Conservation (phyloP, 2,888 invertebrate genomes). For the Microctonus hyperodae region DNA sequence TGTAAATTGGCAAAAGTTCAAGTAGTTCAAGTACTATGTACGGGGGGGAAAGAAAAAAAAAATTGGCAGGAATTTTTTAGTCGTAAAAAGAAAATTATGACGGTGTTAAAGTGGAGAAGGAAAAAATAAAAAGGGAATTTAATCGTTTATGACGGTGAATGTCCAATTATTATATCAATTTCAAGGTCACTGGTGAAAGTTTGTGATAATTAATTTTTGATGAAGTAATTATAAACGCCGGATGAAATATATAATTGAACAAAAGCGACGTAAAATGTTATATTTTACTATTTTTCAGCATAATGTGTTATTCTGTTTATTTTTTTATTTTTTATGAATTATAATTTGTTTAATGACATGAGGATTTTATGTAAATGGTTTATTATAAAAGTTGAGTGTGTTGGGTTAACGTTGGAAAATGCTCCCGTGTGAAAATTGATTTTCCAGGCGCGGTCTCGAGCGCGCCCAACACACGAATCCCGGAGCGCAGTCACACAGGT, state of each 20-base stretch:
- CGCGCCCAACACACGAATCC: constrained; percentile 36
- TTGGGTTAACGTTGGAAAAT: constrained; percentile 35
- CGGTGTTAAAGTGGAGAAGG: background rate
- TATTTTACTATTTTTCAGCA: constrained; percentile 7
- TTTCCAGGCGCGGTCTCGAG: constrained; percentile 41
- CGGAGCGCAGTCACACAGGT: constrained; percentile 40
- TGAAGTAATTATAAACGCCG: background rate
- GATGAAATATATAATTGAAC: background rate
- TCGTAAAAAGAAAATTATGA: background rate
- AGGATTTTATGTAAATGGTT: background rate
- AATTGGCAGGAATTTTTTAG: background rate
- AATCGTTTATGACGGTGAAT: background rate
- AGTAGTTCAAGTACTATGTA: background rate
- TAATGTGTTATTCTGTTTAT: background rate
- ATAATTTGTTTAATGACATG: constrained; percentile 15
- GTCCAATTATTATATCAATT: background rate
- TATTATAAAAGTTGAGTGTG: constrained; percentile 25
- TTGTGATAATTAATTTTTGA: background rate
- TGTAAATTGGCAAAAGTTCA: background rate
- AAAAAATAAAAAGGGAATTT: background rate
- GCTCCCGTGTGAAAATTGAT: constrained; percentile 42
- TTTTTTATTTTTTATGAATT: background rate
- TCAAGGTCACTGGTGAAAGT: background rate
- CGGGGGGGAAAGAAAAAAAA: background rate
- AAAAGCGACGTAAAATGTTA: background rate